Conservation (phyloP, 2,797 vertebrate genomes). For the Aplochiton taeniatus region DNA sequence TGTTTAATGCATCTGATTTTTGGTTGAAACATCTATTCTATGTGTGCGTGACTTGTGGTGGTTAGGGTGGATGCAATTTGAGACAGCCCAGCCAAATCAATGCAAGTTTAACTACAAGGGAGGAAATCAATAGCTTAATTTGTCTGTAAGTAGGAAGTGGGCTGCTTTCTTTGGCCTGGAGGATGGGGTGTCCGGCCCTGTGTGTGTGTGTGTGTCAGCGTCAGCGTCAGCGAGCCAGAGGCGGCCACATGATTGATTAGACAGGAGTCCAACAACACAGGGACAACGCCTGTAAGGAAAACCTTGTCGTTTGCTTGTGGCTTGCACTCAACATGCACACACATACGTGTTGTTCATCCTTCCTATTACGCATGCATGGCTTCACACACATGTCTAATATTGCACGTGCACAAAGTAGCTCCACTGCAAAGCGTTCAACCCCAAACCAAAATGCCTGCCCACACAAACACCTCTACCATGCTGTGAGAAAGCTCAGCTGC, state of each 20-base stretch:
- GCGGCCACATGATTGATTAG: conserved; percentile 32
- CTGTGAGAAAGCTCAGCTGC: not conserved
- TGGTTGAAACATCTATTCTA: not conserved
- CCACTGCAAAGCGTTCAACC: too few species aligned
- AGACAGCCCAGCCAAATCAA: conserved; percentile 62
- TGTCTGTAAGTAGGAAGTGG: conserved; percentile 46
- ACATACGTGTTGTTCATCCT: too few species aligned
- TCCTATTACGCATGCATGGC: too few species aligned
- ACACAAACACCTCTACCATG: not conserved
- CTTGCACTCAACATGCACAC: too few species aligned
- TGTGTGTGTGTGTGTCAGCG: not conserved
- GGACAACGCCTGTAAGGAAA: not conserved
- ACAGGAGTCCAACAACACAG: conserved; percentile 12
- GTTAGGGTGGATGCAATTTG: conserved; percentile 45
- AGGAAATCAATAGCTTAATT: conserved; percentile 66
- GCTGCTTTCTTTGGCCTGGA: conserved; percentile 25
- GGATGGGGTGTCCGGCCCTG: conserved; percentile 7
- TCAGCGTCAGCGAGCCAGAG: conserved; percentile 11
- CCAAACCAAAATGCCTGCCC: too few species aligned
- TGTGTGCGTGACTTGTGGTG: conserved; percentile 10
- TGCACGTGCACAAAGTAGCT: too few species aligned
- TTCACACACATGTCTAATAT: too few species aligned
- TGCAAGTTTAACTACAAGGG: conserved; percentile 61
- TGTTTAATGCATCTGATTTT: conserved; percentile 4
- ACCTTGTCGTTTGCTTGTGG: too few species aligned